Evolutionary conservation across 1,140 invertebrate species (phyloP).

Genomic region (Branchinecta lindahli): DNA sequence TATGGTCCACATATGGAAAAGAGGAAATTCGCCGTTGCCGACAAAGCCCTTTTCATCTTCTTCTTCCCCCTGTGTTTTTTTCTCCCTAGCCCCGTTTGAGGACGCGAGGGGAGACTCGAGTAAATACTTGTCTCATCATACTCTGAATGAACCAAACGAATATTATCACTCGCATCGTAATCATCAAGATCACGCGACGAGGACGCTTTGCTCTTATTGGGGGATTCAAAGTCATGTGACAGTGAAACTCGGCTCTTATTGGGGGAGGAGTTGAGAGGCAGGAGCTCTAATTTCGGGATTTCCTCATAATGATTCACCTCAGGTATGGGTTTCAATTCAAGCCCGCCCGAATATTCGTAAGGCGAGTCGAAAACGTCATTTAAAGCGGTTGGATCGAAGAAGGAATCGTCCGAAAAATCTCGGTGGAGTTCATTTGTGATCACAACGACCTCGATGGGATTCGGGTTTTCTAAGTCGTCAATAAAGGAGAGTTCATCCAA

Average conservation of each 20-base stretch:
- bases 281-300: background rate
- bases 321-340: background rate
- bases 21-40: background rate
- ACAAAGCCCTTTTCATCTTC: background rate
- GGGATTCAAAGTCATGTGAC: no score
- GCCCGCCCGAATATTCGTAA: background rate
- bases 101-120: background rate
- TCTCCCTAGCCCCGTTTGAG: background rate
- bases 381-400: background rate
- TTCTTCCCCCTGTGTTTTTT: background rate
- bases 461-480: background rate
- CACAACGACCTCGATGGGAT: background rate
- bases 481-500: background rate
- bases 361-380: background rate
- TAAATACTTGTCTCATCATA: background rate
- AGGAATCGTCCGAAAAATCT: background rate
- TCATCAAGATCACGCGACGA: background rate
- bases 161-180: background rate
- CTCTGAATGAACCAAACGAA: slow-evolving; percentile 2
- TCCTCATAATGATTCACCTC: background rate
- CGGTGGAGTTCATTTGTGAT: background rate
- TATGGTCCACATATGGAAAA: background rate
- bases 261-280: no score
- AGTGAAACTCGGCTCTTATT: no score
- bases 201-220: no score